Evolutionary conservation across 2,888 invertebrate species (phyloP), one percentile per base, ranked within the genome.

Genomic region (Geotrupes spiniger): DNA sequence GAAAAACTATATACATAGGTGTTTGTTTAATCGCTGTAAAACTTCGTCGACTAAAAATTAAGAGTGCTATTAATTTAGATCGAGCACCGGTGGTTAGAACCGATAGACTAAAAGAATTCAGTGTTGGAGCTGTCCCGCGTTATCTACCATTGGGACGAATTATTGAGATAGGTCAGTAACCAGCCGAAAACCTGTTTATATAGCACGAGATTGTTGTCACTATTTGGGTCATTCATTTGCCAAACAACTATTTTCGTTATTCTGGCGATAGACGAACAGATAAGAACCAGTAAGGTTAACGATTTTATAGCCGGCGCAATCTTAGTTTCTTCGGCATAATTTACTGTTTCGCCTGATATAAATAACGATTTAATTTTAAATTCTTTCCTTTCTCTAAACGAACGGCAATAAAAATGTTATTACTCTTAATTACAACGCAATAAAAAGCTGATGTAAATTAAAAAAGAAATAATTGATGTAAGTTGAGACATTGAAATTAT

Each of bases 381-480:
- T 33, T 33, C 33, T 15, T 33, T 33, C 33, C 33, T 33, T 33
- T 33, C 33, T 33, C 33, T 33, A 33, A 33, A 33, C 33, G 14
- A 15, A 14, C 33, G 12, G 33, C 33, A 33, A 33, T 33, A 33
- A 33, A 33, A 33, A 33, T 33, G 15, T 33, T 33, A 33, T 33
- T 33, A 33, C 33, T 12, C 14, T 33, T 33, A 33, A 33, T 33
- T 33, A 15, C 15, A 15, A 15, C 33, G 33, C 15, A 33, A 33
- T 33, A n/a, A n/a, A 15, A 33, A 33, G 33, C 15, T 33, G 15
- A 33, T 33, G 33, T 33, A 33, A 33, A 33, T 33, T 33, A 33
- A 33, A 33, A 11, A 29, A 14, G 12, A 29, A 8, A 12, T 11
- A 4, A 12, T 11, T 11, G 29, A 29, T 8, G 29, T 29, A 33